Percentiles rank a stretch among this genome's conserved stretches.
These are phyloP conservation scores for Leucopsar rothschildi DNA, from an alignment of 2,113 vertebrate genomes.

Conservation along the genomic window DNA sequence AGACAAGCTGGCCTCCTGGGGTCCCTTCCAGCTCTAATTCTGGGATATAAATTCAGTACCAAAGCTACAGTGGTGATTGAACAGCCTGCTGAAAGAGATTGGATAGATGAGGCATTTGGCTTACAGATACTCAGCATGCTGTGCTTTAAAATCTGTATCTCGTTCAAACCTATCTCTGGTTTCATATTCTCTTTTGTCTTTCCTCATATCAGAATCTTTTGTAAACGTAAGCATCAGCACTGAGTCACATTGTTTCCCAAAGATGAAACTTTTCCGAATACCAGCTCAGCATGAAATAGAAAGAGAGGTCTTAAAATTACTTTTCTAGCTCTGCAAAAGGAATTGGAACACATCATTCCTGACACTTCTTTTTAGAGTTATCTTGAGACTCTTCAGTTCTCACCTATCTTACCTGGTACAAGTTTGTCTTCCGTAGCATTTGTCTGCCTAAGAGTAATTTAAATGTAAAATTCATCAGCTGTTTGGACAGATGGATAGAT, in stretches of 20 bases:
- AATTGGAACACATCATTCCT: background rate
- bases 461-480: background rate
- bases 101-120: background rate
- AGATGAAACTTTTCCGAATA: background rate
- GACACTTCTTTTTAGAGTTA: conserved; percentile 16
- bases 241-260: background rate
- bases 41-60: background rate
- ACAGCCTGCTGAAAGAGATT: background rate
- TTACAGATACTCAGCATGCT: background rate
- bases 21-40: background rate
- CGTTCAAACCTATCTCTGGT: background rate
- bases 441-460: background rate
- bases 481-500: background rate
- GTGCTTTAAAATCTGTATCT: background rate
- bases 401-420: background rate
- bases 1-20: background rate
- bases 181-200: conserved; percentile 1
- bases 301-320: background rate
- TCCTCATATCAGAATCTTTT: background rate
- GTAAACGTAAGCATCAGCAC: background rate
- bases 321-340: background rate
- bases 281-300: background rate
- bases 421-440: background rate
- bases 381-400: background rate
- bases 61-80: background rate